Base-by-base conservation (phyloP, 2,113 vertebrate genomes). In the Bathybates hornii region DNA sequence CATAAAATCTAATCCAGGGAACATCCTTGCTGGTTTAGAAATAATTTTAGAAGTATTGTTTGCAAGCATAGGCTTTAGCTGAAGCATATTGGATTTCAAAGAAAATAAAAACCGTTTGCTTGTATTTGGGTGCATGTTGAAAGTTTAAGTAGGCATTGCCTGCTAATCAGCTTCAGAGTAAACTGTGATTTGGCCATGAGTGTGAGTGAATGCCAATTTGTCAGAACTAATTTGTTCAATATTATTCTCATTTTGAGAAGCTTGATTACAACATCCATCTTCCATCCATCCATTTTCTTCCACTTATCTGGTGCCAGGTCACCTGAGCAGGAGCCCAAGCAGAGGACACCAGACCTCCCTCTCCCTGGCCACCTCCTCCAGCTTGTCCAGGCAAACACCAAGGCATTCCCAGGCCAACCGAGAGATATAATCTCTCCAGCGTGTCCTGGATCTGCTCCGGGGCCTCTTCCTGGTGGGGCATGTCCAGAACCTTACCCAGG, bases 391-490 rank as follows among this genome's bases (percentile, higher is more conserved):
- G 4, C n/a, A 66, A 66, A 63, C 32, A 63, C 59, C 9, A 36
- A 17, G 16, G 9, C 9, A 63, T 63, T 63, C 17, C 1, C 32
- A 19, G 59, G 16, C 9, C 3, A 63, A 0, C 17, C 1, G 4
- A 66, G 61, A 66, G 17, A 7, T 12, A 66, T 36, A 66, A 66
- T 66, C 17, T 66, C 61, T n/a, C 17, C 61, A 66, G 61, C 6
- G 0, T 66, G 61, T 66, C 61, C 61, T 66, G 17, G 61, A 32
- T 66, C 61, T n/a, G 17, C 32, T 66, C 61, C 2, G 0, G 59
- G 59, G 1, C 61, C 16, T 63, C 32, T 36, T 63, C 6, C 9
- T 0, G 0, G 32, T n/a, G 9, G 6, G 61, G 6, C 17, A 66
- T 0, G 9, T 66, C 32, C 32, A 7, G 17, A 36, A 3, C 59